phyloP scores from a whole-genome alignment of 2,888 invertebrate species.

The Callyntrura sp. region DNA sequence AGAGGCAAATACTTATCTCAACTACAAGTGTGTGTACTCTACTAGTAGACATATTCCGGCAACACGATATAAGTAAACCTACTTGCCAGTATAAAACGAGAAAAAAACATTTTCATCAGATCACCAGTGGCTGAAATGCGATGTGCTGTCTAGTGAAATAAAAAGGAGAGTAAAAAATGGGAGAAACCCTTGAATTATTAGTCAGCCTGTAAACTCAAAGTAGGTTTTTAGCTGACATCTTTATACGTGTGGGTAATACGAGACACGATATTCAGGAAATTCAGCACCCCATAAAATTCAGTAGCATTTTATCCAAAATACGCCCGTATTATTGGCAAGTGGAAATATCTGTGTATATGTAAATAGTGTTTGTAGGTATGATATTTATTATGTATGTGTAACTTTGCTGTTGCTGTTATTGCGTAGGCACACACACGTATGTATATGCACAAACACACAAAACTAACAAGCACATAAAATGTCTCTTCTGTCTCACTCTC shows the following conservation, averaged over 20 bases:
- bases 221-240: not conserved
- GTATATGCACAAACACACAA: not conserved
- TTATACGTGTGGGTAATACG: not conserved
- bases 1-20: not conserved
- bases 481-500: constrained; percentile 41
- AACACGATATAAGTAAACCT: too few relatives aligned
- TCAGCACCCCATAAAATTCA: not conserved
- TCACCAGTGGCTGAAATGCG: not conserved
- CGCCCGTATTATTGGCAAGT: too few relatives aligned
- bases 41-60: too few relatives aligned
- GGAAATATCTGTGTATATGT: too few relatives aligned
- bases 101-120: not conserved
- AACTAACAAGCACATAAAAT: constrained; percentile 58
- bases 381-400: constrained; percentile 33
- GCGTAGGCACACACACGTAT: not conserved
- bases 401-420: constrained; percentile 27
- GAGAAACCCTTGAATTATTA: constrained; percentile 1
- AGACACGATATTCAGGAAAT: not conserved
- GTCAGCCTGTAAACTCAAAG: not conserved
- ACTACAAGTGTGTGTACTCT: too few relatives aligned
- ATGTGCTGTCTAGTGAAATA: not conserved
- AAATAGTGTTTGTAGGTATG: too few relatives aligned
- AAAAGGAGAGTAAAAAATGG: not conserved
- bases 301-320: not conserved
- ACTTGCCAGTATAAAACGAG: too few relatives aligned